phyloP scores from a whole-genome alignment of 2,888 invertebrate genomes.

The Trimorus sp. region DNA sequence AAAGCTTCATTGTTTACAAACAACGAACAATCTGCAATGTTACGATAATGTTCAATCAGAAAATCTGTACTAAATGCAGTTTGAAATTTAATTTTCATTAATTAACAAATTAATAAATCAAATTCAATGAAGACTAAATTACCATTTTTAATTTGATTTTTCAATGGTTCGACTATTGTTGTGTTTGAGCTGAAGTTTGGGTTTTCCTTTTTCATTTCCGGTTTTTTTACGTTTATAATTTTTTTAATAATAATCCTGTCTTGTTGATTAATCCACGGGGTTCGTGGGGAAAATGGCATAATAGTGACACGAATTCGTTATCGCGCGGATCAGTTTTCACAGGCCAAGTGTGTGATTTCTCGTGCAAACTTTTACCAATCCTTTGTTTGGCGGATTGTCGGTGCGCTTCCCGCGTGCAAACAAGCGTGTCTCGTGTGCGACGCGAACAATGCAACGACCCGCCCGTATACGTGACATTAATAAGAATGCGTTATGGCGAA shows the following conservation, averaged over 20 bases:
- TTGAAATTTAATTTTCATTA: no score
- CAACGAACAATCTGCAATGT: no score
- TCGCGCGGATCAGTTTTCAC: constrained; percentile 45
- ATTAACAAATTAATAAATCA: no score
- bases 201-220: no score
- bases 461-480: constrained; percentile 52
- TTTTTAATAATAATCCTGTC: neutral
- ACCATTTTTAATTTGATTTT: no score
- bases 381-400: constrained; percentile 46
- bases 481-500: constrained; percentile 53
- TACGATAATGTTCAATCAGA: no score
- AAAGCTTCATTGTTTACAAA: no score
- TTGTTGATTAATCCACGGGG: neutral
- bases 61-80: no score
- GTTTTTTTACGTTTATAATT: no score
- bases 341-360: constrained; percentile 25
- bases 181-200: no score
- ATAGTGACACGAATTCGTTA: constrained; percentile 52
- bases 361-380: constrained; percentile 39
- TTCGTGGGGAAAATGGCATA: constrained; percentile 29
- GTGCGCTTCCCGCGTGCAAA: constrained; percentile 28
- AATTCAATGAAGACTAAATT: no score
- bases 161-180: no score
- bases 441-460: constrained; percentile 47
- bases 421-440: constrained; percentile 35